Percentiles rank a stretch among this genome's conserved stretches.
phyloP scores from a whole-genome alignment of 2,888 invertebrate genomes.

The Teleiodes luculella region DNA sequence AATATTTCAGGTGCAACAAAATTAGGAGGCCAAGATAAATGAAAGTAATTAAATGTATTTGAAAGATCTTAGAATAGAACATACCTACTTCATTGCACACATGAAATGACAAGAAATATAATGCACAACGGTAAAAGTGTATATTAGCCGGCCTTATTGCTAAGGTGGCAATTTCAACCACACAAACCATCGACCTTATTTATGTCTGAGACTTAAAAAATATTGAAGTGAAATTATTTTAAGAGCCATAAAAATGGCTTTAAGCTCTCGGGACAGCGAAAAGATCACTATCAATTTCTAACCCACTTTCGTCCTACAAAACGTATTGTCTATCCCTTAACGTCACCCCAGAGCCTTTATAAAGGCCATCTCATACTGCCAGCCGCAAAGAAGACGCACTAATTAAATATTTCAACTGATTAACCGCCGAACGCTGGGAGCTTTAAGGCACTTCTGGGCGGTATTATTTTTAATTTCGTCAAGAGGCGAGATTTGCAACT shows the following conservation, averaged over 20 bases:
- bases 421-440: conserved; percentile 63
- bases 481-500: conserved; percentile 57
- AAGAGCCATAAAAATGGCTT: neutral
- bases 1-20: too few relatives aligned
- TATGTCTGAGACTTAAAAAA: too few relatives aligned
- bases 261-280: neutral
- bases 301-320: neutral
- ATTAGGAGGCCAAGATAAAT: too few relatives aligned
- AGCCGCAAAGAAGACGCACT: conserved; percentile 30
- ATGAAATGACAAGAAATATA: too few relatives aligned
- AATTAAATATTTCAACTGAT: conserved; percentile 78
- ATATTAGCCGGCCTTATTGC: too few relatives aligned
- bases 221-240: too few relatives aligned
- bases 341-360: neutral
- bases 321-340: conserved; percentile 13
- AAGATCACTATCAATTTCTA: neutral
- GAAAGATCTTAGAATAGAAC: too few relatives aligned
- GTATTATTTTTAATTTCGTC: conserved; percentile 72
- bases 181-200: too few relatives aligned
- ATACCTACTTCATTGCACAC: too few relatives aligned
- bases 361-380: neutral
- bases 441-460: conserved; percentile 50
- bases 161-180: too few relatives aligned
- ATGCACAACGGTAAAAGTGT: too few relatives aligned
- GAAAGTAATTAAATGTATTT: too few relatives aligned